These are phyloP conservation scores for Cossypha caffra DNA, from an alignment of 2,797 vertebrate genomes.

Conservation along the genomic window DNA sequence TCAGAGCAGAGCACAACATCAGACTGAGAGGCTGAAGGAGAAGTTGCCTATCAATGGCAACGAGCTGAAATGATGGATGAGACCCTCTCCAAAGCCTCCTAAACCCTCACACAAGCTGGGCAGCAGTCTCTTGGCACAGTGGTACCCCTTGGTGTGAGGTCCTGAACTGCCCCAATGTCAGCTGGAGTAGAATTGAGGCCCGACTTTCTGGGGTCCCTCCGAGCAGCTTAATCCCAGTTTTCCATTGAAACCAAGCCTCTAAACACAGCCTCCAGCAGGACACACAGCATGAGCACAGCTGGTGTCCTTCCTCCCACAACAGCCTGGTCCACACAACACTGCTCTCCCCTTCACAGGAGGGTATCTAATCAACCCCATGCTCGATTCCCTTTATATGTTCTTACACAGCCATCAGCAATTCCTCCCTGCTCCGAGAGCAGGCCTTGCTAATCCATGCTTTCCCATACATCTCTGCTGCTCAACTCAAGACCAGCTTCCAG, in stretches of 20 bases:
- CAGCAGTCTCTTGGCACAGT: not conserved
- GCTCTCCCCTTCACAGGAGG: not conserved
- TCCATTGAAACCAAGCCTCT: not conserved
- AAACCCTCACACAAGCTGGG: fast-evolving
- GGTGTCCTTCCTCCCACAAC: not conserved
- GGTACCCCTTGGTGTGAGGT: too few relatives aligned
- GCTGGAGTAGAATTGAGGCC: not conserved
- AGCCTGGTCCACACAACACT: not conserved
- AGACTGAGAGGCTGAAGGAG: not conserved
- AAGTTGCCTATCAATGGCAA: not conserved
- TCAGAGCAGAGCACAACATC: not conserved
- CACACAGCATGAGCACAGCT: fast-evolving
- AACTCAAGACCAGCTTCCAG: not conserved
- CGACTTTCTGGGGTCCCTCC: fast-evolving
- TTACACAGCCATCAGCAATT: not conserved
- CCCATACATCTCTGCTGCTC: not conserved
- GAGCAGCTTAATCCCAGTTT: not conserved
- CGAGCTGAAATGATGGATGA: not conserved
- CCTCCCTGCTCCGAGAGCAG: not conserved
- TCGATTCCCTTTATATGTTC: not conserved
- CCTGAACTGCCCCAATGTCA: not conserved
- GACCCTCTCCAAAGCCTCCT: not conserved
- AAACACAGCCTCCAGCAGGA: not conserved
- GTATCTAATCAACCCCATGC: not conserved
- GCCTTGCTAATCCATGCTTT: not conserved